These are phyloP conservation scores for Coremacera marginata DNA, from an alignment of 2,888 invertebrate species.

Conservation along the genomic window DNA sequence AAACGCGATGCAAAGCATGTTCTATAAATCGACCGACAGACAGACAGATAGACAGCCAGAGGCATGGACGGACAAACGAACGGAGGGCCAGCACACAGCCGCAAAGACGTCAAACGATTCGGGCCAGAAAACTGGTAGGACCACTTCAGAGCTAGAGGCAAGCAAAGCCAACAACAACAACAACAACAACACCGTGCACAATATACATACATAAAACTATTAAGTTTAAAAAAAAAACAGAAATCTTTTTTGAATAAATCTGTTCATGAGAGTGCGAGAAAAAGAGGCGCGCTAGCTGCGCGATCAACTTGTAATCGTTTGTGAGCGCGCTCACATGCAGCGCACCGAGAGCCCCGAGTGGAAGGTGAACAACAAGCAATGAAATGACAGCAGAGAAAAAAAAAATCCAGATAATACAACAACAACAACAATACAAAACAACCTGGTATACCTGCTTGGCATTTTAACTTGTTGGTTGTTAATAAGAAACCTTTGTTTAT, in stretches of 20 bases:
- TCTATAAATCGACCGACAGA: conserved; percentile 6
- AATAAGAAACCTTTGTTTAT: conserved; percentile 24
- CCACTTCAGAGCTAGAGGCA: conserved; percentile 55
- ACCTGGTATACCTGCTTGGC: conserved; percentile 41
- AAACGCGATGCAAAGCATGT: conserved; percentile 32
- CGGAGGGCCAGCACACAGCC: conserved; percentile 8
- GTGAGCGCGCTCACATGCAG: neutral
- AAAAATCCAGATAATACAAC: conserved; percentile 31
- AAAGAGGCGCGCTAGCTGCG: neutral
- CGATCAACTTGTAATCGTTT: conserved; percentile 9
- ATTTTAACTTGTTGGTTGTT: conserved; percentile 35
- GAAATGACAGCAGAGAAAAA: conserved; percentile 29
- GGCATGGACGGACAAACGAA: conserved; percentile 37
- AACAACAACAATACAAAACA: conserved; percentile 46
- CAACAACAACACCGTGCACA: conserved; percentile 19
- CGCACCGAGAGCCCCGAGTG: conserved; percentile 7
- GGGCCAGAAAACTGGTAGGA: conserved; percentile 58
- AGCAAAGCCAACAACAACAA: conserved; percentile 31
- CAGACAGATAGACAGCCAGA: conserved; percentile 19
- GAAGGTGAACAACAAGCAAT: conserved; percentile 37
- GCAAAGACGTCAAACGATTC: neutral
- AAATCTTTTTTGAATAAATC: conserved; percentile 32
- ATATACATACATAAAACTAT: conserved; percentile 32
- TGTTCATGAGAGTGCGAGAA: conserved; percentile 1
- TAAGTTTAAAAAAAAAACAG: conserved; percentile 29